Base-by-base conservation (phyloP, 2,888 invertebrate genomes). In the Tridacna gigas region DNA sequence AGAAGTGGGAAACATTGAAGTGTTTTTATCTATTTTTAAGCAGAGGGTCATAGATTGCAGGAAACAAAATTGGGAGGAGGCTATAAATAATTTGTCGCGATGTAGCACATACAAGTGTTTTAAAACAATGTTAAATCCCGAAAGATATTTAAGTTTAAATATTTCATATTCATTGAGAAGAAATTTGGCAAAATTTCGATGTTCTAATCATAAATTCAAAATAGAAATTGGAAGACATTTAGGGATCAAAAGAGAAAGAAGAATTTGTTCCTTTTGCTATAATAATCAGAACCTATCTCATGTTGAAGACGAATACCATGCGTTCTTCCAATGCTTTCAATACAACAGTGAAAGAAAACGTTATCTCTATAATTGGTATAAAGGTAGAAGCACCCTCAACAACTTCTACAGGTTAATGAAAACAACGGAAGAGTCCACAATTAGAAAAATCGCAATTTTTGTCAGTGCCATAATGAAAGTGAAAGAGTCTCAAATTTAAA, bases 221-320 rank as follows among this genome's bases (percentile, higher is more conserved):
- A 63, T 63, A n/a, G 63, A 63, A 63, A 4, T 22, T 5, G 63
- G 63, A n/a, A 63, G 63, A 22, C 63, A 63, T 63, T 13, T 25
- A 22, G 25, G 25, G 22, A 63, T 63, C 13, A 22, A 63, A 20
- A 63, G 63, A 63, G 22, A n/a, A 63, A 63, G 25, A n/a, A 63
- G 63, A 63, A 56, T 61, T 18, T 78, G 71, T n/a, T 7, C 20
- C 45, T 78, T 45, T 47, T 71, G 78, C 61, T 45, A 28, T 22
- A 56, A 60, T 20, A 48, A 78, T 13, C 13, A 11, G 12, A 71
- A 71, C 13, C 22, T 56, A 47, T 22, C 26, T 22, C 2, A 48
- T 51, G 22, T 78, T 25, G 78, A 78, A 47, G 78, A 71, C 26
- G 78, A 78, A 47, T 71, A 71, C 71, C 78, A 71, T 78, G 71